Percentiles rank a stretch among this genome's conserved stretches.
These are phyloP conservation scores for Nothobranchius kuhntae DNA, from an alignment of 2,113 vertebrate genomes.

Conservation along the genomic window DNA sequence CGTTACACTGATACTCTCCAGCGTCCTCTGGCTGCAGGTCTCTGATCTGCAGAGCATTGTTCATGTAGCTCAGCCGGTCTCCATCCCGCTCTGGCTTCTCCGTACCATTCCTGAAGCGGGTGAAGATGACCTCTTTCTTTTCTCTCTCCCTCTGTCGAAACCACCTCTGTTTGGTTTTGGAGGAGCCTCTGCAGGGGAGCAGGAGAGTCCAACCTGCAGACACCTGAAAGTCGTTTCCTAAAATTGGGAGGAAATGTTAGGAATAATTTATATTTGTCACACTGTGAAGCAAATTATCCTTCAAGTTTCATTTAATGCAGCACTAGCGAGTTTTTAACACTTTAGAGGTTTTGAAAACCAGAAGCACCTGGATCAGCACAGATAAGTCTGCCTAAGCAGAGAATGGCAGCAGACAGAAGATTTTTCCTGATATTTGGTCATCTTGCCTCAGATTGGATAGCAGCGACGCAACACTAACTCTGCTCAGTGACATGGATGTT, in stretches of 20 bases:
- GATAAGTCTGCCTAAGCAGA: no score
- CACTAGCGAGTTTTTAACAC: no score
- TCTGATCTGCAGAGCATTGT: slow-evolving; percentile 58
- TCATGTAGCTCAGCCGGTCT: slow-evolving; percentile 35
- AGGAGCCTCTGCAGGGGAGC: slow-evolving; percentile 56
- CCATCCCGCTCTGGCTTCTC: slow-evolving; percentile 32
- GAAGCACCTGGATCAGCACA: no score
- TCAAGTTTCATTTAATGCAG: no score
- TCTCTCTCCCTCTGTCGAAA: slow-evolving; percentile 2
- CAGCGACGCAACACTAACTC: no score
- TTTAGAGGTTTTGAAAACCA: no score
- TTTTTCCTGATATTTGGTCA: no score
- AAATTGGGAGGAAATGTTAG: no score
- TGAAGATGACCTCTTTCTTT: slow-evolving; percentile 41
- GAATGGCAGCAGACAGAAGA: no score
- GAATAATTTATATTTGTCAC: not conserved
- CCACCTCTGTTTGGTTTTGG: slow-evolving; percentile 53
- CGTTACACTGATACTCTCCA: slow-evolving; percentile 64
- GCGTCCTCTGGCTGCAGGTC: slow-evolving; percentile 60
- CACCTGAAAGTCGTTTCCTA: slow-evolving; percentile 46
- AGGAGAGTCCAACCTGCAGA: slow-evolving; percentile 61
- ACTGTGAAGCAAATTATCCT: not conserved
- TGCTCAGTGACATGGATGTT: no score
- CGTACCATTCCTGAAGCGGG: slow-evolving; percentile 57
- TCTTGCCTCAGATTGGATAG: no score